A percentile compares a stretch with the other conserved stretches of the same genome.
These are phyloP conservation scores for Syngnathus floridae DNA, from an alignment of 2,113 vertebrate species.

Conservation along the genomic window DNA sequence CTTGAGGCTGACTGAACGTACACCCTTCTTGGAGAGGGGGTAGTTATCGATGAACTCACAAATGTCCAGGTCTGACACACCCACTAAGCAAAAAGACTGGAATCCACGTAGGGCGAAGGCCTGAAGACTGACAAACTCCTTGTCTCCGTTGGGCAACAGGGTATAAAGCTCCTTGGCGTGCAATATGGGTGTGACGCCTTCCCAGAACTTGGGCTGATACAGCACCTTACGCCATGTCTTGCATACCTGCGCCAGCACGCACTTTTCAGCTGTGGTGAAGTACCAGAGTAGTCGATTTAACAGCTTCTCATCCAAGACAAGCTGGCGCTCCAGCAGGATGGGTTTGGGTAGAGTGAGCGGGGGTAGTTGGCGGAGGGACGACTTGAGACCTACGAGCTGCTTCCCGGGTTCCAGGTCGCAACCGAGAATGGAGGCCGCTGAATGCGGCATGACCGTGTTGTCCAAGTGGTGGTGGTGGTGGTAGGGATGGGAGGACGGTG, in stretches of 20 bases:
- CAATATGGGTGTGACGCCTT: conserved; percentile 87
- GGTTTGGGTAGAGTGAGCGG: conserved; percentile 68
- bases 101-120: conserved; percentile 91
- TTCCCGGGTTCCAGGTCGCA: conserved; percentile 65
- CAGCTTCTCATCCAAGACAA: conserved; percentile 93
- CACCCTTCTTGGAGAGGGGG: conserved; percentile 93
- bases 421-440: conserved; percentile 75
- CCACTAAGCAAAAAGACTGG: conserved; percentile 94
- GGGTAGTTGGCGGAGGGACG: conserved; percentile 65
- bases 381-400: conserved; percentile 66
- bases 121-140: conserved; percentile 95
- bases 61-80: conserved; percentile 97
- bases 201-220: conserved; percentile 99
- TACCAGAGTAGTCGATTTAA: conserved; percentile 95
- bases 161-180: conserved; percentile 98
- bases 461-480: conserved; percentile 73
- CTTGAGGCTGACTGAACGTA: conserved; percentile 96
- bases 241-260: conserved; percentile 92
- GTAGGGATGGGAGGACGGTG: conserved; percentile 75
- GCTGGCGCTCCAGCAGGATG: conserved; percentile 77
- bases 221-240: conserved; percentile 92
- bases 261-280: conserved; percentile 94
- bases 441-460: conserved; percentile 60
- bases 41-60: conserved; percentile 99
- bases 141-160: conserved; percentile 82